Evolutionary conservation across 2,888 invertebrate genomes (phyloP).

Genomic region (Antheraea yamamai): DNA sequence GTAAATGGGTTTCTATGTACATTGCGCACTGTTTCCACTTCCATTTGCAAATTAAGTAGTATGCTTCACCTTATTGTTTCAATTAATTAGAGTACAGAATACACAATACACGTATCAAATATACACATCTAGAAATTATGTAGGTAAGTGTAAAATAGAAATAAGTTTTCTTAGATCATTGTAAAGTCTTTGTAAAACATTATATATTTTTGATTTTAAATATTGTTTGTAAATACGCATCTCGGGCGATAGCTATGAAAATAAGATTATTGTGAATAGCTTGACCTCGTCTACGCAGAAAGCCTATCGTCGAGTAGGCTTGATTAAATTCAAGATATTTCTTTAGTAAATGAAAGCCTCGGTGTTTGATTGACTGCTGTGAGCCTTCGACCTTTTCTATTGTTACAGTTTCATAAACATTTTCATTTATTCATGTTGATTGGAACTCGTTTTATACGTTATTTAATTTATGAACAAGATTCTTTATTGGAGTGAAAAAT

Average conservation of each 20-base stretch:
- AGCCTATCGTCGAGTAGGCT: slow-evolving; percentile 10
- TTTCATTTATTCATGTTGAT: neutral
- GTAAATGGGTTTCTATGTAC: neutral
- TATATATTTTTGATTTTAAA: neutral
- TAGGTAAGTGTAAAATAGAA: too few species aligned
- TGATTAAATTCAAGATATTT: slow-evolving; percentile 15
- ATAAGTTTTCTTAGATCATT: too few species aligned
- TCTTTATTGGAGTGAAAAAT: neutral
- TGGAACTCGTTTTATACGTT: neutral
- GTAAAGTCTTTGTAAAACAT: too few species aligned
- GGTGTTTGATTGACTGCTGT: slow-evolving; percentile 3
- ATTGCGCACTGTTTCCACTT: neutral
- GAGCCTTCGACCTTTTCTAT: neutral
- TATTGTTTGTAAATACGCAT: slow-evolving; percentile 4
- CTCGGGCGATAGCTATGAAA: slow-evolving; percentile 12
- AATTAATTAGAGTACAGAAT: neutral
- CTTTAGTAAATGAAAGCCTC: slow-evolving; percentile 11
- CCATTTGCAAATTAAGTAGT: neutral
- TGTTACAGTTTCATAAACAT: slow-evolving; percentile 1
- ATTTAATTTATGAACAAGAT: neutral
- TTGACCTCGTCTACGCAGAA: slow-evolving; percentile 12
- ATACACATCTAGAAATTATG: too few species aligned
- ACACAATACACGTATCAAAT: too few species aligned
- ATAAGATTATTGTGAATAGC: slow-evolving; percentile 13
- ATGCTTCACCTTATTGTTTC: neutral